Evolutionary conservation across 2,888 invertebrate species (phyloP).

Genomic region (Spicauda simplicius): DNA sequence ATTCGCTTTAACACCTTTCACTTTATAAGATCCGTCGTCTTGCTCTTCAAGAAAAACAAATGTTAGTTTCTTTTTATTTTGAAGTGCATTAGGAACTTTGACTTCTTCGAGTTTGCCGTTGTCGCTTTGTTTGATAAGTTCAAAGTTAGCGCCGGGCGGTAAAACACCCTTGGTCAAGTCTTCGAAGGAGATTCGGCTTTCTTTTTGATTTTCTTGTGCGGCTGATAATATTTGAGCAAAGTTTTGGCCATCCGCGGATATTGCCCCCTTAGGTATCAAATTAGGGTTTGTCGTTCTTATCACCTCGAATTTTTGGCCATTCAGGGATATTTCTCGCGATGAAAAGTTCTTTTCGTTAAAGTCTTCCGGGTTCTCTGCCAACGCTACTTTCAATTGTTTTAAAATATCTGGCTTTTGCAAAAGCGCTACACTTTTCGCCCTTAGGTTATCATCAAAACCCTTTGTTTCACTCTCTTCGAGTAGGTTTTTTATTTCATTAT

Average conservation of each 20-base stretch:
- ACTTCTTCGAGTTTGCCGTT: constrained; percentile 90
- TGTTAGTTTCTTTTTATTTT: constrained; percentile 91
- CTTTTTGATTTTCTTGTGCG: constrained; percentile 76
- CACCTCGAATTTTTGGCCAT: constrained; percentile 91
- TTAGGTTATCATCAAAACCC: constrained; percentile 78
- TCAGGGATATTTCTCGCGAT: constrained; percentile 89
- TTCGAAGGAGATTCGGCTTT: constrained; percentile 88
- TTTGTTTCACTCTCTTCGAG: constrained; percentile 85
- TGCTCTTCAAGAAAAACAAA: constrained; percentile 95
- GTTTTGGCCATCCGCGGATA: constrained; percentile 76
- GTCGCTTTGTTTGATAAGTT: constrained; percentile 90
- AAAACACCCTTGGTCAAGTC: constrained; percentile 92
- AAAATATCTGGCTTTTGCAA: constrained; percentile 89
- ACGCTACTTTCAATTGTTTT: constrained; percentile 89
- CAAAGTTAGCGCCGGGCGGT: constrained; percentile 92
- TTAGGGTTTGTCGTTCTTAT: constrained; percentile 89
- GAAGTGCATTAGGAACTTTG: constrained; percentile 84
- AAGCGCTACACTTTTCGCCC: constrained; percentile 83
- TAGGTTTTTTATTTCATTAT: constrained; percentile 83
- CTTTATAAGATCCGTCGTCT: constrained; percentile 93
- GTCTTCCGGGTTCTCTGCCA: constrained; percentile 88
- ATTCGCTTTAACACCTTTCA: constrained; percentile 93
- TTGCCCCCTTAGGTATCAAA: constrained; percentile 84
- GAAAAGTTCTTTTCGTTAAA: constrained; percentile 88
- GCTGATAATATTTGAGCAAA: constrained; percentile 70